A percentile compares a stretch with the other conserved stretches of the same genome.
phyloP scores from a whole-genome alignment of 2,888 invertebrate genomes.

The Pheosia tremula region DNA sequence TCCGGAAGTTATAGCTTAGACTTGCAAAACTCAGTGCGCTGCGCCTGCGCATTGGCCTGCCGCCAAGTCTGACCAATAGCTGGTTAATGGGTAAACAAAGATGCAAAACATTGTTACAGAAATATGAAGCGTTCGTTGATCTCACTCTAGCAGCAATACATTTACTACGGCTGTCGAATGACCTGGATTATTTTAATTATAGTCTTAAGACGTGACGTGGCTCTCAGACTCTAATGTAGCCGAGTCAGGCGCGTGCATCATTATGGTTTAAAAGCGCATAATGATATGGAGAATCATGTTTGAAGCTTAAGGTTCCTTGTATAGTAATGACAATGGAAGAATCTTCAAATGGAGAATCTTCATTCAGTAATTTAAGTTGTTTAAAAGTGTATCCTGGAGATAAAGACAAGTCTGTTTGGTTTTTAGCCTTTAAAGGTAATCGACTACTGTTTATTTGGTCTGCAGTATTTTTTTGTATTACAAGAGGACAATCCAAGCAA shows the following conservation, averaged over 20 bases:
- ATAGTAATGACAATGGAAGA: no score
- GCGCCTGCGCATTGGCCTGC: conserved; percentile 42
- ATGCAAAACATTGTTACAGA: conserved; percentile 56
- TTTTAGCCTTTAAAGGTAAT: no score
- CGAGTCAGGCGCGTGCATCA: neutral
- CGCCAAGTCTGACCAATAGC: conserved; percentile 54
- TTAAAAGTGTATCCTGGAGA: no score
- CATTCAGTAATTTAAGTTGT: no score
- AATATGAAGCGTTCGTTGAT: conserved; percentile 61
- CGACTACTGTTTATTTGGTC: no score
- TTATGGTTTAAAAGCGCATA: neutral
- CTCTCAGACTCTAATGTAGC: neutral
- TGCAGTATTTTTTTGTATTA: no score
- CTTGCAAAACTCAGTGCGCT: conserved; percentile 40
- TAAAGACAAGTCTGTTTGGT: no score
- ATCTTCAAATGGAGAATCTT: no score
- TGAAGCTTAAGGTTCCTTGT: no score
- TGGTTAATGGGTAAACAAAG: conserved; percentile 57
- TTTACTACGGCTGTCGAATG: conserved; percentile 29
- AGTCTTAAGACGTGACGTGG: neutral
- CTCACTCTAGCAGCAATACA: conserved; percentile 34
- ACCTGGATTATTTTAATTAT: conserved; percentile 11
- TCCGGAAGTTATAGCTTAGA: conserved; percentile 33
- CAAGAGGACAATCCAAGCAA: no score
- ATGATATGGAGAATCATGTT: no score